Base-by-base conservation (phyloP, 2,888 invertebrate species). In the Drosophila borborema region DNA sequence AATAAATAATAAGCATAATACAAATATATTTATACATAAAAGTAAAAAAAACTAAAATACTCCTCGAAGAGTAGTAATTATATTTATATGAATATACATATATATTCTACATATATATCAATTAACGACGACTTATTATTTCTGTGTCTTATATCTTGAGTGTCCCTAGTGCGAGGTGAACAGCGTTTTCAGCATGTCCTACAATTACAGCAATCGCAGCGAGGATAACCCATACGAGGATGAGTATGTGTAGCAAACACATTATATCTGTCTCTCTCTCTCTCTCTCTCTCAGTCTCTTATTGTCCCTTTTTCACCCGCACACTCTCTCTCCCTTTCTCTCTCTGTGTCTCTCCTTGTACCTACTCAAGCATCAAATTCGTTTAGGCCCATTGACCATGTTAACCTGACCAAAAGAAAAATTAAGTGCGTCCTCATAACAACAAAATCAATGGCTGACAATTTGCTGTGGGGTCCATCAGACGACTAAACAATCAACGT, bases 191-290 rank as follows among this genome's bases (percentile, higher is more conserved):
- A 86, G 51, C 58, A 86, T 86, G 86, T 82, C 86, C 49, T 88
- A 83, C 58, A 86, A 90, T 59, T 75, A 64, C 77, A 86, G 68
- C 79, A 82, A 79, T 69, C 86, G 83, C 59, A 41, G 81, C 54
- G 79, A 82, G 79, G 86, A 80, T 71, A 72, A 82, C 69, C 55
- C 90, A 72, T 73, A 66, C 34, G 89, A 86, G 61, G 86, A 86
- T 81, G 86, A 86, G 86, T 86, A 88, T 72, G 86, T 86, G 55
- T 60, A 49, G n/a, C 28, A 41, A 41, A 4, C 7, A 7, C 40
- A 0, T 31, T 40, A 7, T 7, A 20, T 45, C 10, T n/a, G 14
- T 18, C 7, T 18, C 31, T 9, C 8, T 4, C 49, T 34, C 34
- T 9, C 12, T 18, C 1, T 23, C 43, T 34, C 2, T 38, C 14